These are phyloP conservation scores for Junco hyemalis DNA, from an alignment of 2,113 vertebrate species.

Conservation along the genomic window DNA sequence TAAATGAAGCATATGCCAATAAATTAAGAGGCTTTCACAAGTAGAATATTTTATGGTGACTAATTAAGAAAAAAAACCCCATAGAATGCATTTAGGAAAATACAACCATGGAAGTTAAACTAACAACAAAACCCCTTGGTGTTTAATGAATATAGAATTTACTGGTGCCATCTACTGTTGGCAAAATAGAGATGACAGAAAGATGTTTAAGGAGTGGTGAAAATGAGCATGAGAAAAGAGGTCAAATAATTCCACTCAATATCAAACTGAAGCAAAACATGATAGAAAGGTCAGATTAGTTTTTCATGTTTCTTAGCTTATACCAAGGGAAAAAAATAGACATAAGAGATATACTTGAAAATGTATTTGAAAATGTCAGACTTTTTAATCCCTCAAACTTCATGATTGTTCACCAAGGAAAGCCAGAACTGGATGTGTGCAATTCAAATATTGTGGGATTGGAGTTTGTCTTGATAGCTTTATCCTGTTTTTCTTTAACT, in stretches of 20 bases:
- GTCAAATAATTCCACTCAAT: background rate
- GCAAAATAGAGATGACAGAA: background rate
- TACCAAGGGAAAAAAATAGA: background rate
- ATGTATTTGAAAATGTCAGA: background rate
- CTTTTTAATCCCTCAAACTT: background rate
- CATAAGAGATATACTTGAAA: background rate
- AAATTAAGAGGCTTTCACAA: constrained; percentile 58
- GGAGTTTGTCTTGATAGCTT: background rate
- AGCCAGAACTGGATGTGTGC: background rate
- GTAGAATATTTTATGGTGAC: constrained; percentile 32
- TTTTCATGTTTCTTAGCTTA: background rate
- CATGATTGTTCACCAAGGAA: background rate
- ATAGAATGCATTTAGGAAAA: constrained; percentile 4
- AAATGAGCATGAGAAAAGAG: background rate
- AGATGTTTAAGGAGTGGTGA: background rate
- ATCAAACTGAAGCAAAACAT: background rate
- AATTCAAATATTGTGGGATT: background rate
- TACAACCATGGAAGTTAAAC: background rate
- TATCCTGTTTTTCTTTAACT: background rate
- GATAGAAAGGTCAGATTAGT: background rate
- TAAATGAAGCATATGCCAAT: constrained; percentile 47
- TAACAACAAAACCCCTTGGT: background rate
- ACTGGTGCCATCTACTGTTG: constrained; percentile 66
- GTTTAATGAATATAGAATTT: constrained; percentile 36
- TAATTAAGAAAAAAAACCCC: background rate